Base-by-base conservation (phyloP, 1,140 invertebrate species). In the Telenomus remus region DNA sequence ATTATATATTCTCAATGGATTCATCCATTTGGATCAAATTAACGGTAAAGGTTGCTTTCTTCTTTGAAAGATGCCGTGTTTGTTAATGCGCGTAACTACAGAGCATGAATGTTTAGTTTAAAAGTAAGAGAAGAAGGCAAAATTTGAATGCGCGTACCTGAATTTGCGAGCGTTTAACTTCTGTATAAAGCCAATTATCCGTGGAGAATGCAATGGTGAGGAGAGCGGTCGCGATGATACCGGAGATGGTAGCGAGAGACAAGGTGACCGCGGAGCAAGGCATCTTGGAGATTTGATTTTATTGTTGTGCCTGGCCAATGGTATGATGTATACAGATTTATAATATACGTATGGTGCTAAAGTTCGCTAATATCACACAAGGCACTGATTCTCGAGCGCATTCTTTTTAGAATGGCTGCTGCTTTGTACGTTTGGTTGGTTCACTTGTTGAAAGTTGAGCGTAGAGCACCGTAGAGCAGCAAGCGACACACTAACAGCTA, bases 231-330 rank as follows among this genome's bases (percentile, higher is more conserved):
- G 95, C 95, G 79, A 97, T 94, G 82, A 97, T 96, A 80, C 95
- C 95, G 82, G 94, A 94, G 88, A 98, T 96, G 81, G 96, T 97
- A 69, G 96, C 96, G 88, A 97, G 92, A 84, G 95, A 97, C 82
- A 98, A 89, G 81, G 96, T 97, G 82, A 97, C 95, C 78, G 96
- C 96, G 77, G 96, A 97, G 91, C 96, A 97, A 89, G 95, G 95
- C 96, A 97, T 97, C 86, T 89, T 92, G 85, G 11, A 2, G 10
- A 16, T 6, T 27, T 27, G 19, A 27, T 27, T 27, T 3, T 27
- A n/a, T n/a, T n/a, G n/a, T 27, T 27, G 1, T 27, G 1, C 19
- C 19, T 27, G 2, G 19, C 19, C 6, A 27, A 27, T 27, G 6
- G 19, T 27, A 27, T 27, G 13, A 15, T 37, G 8, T 39, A 39